Base-by-base conservation (phyloP, 2,113 vertebrate genomes). In the Platichthys stellatus region DNA sequence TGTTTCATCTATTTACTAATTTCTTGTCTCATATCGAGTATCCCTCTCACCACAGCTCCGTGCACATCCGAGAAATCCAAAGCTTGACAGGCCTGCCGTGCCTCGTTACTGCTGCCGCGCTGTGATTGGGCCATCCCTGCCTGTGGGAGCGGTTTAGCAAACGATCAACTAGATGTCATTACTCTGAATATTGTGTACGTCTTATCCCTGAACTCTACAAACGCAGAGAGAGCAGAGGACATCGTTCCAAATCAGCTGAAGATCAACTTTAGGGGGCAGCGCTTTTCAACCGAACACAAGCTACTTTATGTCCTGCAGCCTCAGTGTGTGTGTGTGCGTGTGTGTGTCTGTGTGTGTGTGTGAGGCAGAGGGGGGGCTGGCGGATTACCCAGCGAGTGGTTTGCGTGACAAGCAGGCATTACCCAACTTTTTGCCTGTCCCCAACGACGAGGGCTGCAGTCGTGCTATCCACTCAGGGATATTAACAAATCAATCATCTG, bases 401-500 rank as follows among this genome's bases (percentile, higher is more conserved):
- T 81, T 68, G 85, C 68, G 51, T 86, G 87, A 82, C 81, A 74
- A 84, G 78, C 83, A 5, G 69, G 71, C 76, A 63, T 70, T 57
- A 61, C 63, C 76, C 68, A 85, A 88, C 86, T 88, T 81, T 20
- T n/a, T 69, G 70, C 74, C 74, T 58, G 56, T 53, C 63, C 80
- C 70, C 75, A 76, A 87, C 79, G 40, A 58, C 35, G 8, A 82
- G 28, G 72, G 76, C 66, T n/a, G 56, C 56, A 38, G 61, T 60
- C 71, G 66, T 53, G 72, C 65, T 72, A 86, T 86, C 69, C 87
- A 79, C 82, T 60, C 72, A 85, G 31, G 31, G 31, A 31, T 31
- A 31, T 31, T 31, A 31, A 90, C 85, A 87, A 91, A 86, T 91
- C 88, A 91, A 92, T 93, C 86, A 90, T 88, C 79, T 91, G 87